Evolutionary conservation across 1,140 invertebrate genomes (phyloP).

Genomic region (Musca vetustissima): DNA sequence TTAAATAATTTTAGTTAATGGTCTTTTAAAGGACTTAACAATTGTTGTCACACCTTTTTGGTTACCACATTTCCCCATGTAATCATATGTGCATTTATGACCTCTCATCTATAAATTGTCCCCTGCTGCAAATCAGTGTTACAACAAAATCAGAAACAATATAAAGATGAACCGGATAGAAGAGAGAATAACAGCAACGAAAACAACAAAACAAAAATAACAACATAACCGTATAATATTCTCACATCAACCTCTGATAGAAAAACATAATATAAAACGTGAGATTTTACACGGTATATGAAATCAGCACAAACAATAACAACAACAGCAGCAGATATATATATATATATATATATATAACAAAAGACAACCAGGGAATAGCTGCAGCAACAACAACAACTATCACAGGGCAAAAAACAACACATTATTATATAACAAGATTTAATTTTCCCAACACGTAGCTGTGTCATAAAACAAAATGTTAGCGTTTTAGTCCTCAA

Average conservation of each 20-base stretch:
- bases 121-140: constrained; percentile 13
- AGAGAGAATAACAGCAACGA: background rate
- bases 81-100: background rate
- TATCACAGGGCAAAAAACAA: background rate
- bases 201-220: too few relatives aligned
- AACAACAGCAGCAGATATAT: too few relatives aligned
- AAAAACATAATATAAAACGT: constrained; percentile 18
- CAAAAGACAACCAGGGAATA: background rate
- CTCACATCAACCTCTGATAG: background rate
- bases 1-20: too few relatives aligned
- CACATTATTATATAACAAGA: constrained; percentile 13
- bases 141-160: constrained; percentile 21
- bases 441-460: constrained; percentile 22
- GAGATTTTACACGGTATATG: constrained; percentile 14
- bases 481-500: constrained; percentile 3
- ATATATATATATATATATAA: too few relatives aligned
- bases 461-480: constrained; percentile 21
- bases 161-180: constrained; percentile 5
- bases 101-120: constrained; percentile 8
- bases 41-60: too few relatives aligned
- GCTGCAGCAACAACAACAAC: background rate
- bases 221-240: background rate
- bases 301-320: background rate
- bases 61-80: too few relatives aligned
- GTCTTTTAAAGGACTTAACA: too few relatives aligned